phyloP scores from a whole-genome alignment of 2,797 vertebrate genomes.

The Pseudotriccus pelzelni region DNA sequence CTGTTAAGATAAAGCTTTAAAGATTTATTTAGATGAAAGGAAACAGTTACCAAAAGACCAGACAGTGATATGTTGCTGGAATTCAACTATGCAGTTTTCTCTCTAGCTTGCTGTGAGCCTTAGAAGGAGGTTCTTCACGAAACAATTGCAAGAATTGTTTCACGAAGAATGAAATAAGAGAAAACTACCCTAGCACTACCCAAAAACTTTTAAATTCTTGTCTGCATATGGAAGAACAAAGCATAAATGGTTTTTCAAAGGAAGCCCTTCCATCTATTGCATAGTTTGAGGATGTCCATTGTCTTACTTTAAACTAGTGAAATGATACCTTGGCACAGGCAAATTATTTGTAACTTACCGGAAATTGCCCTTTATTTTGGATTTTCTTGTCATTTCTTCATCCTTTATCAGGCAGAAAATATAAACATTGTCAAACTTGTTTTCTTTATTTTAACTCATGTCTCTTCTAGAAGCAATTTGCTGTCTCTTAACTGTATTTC shows the following conservation, averaged over 20 bases:
- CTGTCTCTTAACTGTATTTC: neutral
- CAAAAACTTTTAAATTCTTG: neutral
- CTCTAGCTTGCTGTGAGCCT: neutral
- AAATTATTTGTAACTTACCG: neutral
- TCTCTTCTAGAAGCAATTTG: neutral
- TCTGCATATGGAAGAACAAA: neutral
- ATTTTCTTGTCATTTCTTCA: neutral
- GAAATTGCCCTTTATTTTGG: neutral
- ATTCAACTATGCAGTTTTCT: neutral
- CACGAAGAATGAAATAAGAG: neutral
- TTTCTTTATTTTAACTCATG: neutral
- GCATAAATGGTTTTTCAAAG: neutral
- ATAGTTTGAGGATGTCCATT: neutral
- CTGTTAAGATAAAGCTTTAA: neutral
- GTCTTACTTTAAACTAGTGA: neutral
- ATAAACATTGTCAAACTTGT: neutral
- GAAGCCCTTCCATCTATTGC: rapidly evolving
- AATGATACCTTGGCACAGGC: neutral
- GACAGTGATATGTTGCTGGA: neutral
- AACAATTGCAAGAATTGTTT: neutral
- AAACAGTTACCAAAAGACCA: neutral
- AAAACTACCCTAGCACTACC: neutral
- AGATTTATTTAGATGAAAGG: neutral
- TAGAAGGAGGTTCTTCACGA: neutral
- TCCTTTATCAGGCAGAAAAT: neutral